Conservation (phyloP, 1,140 invertebrate genomes). For the Andrena cerasifolii region DNA sequence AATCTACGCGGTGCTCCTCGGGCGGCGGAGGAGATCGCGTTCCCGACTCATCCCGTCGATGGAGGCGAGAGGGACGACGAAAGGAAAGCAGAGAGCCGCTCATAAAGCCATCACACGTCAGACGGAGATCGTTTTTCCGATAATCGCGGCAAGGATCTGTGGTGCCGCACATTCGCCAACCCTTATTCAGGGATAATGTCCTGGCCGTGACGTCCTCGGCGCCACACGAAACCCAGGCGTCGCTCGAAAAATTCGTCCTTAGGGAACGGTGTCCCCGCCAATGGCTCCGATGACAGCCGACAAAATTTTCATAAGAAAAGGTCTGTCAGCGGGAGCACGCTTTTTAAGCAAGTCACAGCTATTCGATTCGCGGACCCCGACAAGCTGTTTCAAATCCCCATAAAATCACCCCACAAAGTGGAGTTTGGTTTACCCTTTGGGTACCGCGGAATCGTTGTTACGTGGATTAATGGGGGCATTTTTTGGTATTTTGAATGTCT, state of each 20-base stretch:
- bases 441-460: too few species aligned
- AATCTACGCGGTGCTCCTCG: constrained; percentile 48
- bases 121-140: constrained; percentile 58
- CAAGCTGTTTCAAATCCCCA: too few species aligned
- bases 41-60: constrained; percentile 20
- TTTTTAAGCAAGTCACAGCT: too few species aligned
- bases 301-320: background rate
- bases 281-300: background rate
- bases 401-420: too few species aligned
- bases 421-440: too few species aligned
- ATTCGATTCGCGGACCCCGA: too few species aligned
- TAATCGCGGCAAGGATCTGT: constrained; percentile 50
- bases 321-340: background rate
- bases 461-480: too few species aligned
- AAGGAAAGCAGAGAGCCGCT: constrained; percentile 16
- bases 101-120: constrained; percentile 59
- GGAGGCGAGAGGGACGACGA: background rate
- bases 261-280: background rate
- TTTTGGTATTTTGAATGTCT: too few species aligned
- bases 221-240: background rate
- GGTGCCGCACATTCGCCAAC: constrained; percentile 24
- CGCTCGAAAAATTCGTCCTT: constrained; percentile 29
- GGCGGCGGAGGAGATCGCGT: constrained; percentile 25
- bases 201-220: constrained; percentile 36
- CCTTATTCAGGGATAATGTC: constrained; percentile 47